Evolutionary conservation across 2,888 invertebrate species (phyloP).

Genomic region (Zonitis immaculata): DNA sequence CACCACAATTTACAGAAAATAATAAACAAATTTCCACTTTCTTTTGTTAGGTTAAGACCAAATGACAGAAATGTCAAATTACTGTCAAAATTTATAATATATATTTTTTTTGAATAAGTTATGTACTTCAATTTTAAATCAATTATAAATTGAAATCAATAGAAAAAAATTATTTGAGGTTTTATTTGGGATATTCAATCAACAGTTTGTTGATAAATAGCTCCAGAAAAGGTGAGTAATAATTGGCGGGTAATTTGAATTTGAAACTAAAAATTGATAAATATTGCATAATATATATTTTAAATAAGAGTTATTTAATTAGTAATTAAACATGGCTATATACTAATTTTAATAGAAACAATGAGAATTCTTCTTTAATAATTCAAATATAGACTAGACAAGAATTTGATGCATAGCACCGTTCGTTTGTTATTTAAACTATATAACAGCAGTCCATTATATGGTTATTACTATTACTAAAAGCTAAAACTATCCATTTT

Average conservation of each 20-base stretch:
- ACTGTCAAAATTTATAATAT: no score
- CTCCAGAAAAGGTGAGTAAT: no score
- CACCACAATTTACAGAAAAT: conserved; percentile 2
- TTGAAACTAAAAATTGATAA: not conserved
- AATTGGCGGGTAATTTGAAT: not conserved
- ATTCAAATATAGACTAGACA: conserved; percentile 49
- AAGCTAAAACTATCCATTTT: conserved; percentile 29
- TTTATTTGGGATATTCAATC: no score
- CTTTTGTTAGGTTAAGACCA: not conserved
- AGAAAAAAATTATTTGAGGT: no score
- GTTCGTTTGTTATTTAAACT: conserved; percentile 19
- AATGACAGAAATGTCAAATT: not conserved
- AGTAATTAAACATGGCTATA: conserved; percentile 29
- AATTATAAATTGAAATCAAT: no score
- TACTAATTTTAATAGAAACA: conserved; percentile 35
- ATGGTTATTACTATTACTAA: conserved; percentile 38
- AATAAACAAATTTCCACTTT: not conserved
- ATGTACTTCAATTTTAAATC: no score
- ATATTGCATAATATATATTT: conserved; percentile 22
- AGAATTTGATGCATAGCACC: conserved; percentile 42
- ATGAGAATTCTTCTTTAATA: conserved; percentile 36
- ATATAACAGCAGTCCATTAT: conserved; percentile 43
- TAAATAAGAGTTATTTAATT: conserved; percentile 24
- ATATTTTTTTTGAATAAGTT: no score
- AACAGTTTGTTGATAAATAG: no score